phyloP scores from a whole-genome alignment of 2,113 vertebrate genomes.

The Carettochelys insculpta region DNA sequence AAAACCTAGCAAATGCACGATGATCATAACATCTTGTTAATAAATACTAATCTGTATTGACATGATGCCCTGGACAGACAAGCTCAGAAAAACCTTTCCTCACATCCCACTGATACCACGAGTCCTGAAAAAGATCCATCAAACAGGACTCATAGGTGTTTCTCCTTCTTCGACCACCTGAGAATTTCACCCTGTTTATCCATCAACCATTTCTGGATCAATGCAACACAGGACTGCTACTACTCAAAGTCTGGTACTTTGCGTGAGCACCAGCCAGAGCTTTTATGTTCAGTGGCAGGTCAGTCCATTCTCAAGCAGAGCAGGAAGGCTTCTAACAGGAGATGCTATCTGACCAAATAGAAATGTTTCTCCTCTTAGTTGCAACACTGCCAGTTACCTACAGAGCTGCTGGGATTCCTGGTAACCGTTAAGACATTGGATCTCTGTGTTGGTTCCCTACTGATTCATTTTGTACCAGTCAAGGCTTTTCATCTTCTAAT shows the following conservation, averaged over 20 bases:
- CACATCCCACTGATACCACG: not conserved
- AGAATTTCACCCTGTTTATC: not conserved
- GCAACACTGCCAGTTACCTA: not conserved
- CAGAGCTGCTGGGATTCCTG: not conserved
- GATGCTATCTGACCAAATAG: not conserved
- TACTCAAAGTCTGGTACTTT: not conserved
- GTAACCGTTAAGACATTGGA: not conserved
- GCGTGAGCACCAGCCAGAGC: not conserved
- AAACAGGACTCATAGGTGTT: not conserved
- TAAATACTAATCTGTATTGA: rapidly evolving
- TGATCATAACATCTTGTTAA: not conserved
- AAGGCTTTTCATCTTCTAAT: not conserved
- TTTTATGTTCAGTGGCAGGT: not conserved
- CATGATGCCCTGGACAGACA: not conserved
- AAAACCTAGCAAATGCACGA: not conserved
- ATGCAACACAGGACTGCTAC: not conserved
- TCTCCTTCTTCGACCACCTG: not conserved
- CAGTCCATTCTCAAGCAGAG: not conserved
- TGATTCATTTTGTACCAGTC: not conserved
- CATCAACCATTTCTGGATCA: not conserved
- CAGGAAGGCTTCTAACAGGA: no score
- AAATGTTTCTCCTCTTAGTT: not conserved
- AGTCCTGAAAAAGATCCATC: not conserved
- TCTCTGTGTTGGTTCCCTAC: not conserved
- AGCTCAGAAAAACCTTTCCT: not conserved